Base-by-base conservation (phyloP, 2,797 vertebrate genomes). In the Lagodon rhomboides region DNA sequence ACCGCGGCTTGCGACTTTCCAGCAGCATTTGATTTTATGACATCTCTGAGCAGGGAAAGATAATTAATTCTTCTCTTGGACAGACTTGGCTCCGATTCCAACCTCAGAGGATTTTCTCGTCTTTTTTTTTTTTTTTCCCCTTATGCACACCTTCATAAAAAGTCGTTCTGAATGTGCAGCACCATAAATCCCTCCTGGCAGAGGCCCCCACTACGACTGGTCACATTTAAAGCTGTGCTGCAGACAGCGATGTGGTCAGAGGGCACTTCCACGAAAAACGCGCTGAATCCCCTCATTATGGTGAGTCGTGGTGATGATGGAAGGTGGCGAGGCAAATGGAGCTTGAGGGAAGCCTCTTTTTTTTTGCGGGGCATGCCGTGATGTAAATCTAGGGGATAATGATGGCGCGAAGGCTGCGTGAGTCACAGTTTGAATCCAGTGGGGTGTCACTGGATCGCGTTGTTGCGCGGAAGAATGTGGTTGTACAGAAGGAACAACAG, bases 241-340 rank as follows among this genome's bases (percentile, higher is more conserved):
- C 68, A 56, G 34, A 65, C 60, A 62, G 63, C 54, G 6, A 66
- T 70, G 56, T 5, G 44, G 69, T 73, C 47, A 27, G 41, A 44
- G 23, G 65, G 79, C 64, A 70, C 63, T 80, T 89, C 65, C 46
- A 63, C 30, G 30, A 79, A 77, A 77, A 74, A 50, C n/a, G 44
- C 16, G 5, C 50, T 73, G 73, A 87, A 80, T 47, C 58, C 51
- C 63, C 55, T 89, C 83, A 85, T 90, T 88, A 80, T 79, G 78
- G 74, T 82, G 66, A 66, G 75, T 66, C 53, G 68, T 77, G 80
- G 75, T 11, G 74, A 70, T 61, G 75, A 83, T 65, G 76, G 85
- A 82, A 60, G 64, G 63, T 62, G 76, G 59, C 54, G 72, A 38
- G 80, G 9, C 85, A 49, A 82, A 82, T 27, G 27, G 77, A 76